Conservation (phyloP, 2,888 invertebrate genomes). For the Agriopis aurantiaria region DNA sequence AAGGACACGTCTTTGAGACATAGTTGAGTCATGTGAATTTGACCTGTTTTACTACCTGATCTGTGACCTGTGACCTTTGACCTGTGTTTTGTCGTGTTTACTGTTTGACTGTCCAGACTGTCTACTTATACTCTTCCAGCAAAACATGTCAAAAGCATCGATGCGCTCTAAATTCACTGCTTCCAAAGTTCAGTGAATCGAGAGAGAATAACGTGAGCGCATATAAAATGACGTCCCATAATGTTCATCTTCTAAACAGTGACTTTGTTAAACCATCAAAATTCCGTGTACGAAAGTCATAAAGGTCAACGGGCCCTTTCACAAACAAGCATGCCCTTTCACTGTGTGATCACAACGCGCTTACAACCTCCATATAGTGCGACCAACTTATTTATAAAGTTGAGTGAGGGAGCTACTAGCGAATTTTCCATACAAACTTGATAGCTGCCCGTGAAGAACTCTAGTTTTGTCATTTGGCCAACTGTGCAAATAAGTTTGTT, state of each 20-base stretch:
- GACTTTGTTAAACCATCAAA: slow-evolving; percentile 14
- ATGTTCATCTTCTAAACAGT: slow-evolving; percentile 8
- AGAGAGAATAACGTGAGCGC: background rate
- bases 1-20: too few relatives aligned
- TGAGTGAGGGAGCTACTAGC: background rate
- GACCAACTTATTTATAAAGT: background rate
- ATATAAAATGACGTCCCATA: background rate
- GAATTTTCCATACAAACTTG: background rate
- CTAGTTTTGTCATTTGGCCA: background rate
- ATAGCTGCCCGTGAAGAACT: background rate
- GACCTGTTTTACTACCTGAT: too few relatives aligned
- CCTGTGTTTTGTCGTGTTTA: too few relatives aligned
- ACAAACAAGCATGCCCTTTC: slow-evolving; percentile 31
- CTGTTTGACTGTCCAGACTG: background rate
- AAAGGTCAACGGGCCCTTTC: slow-evolving; percentile 33
- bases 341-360: slow-evolving; percentile 36
- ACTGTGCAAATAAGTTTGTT: background rate
- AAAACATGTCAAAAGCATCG: background rate
- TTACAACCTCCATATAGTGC: slow-evolving; percentile 25
- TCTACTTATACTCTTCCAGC: background rate
- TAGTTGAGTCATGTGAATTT: too few relatives aligned
- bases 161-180: background rate
- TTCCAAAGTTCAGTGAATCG: too few relatives aligned
- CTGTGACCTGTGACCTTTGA: too few relatives aligned
- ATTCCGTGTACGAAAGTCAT: slow-evolving; percentile 19